A percentile compares a stretch with the other conserved stretches of the same genome.
These are phyloP conservation scores for Exaiptasia diaphana DNA, from an alignment of 64 coral and sea anemone genomes.

Conservation along the genomic window DNA sequence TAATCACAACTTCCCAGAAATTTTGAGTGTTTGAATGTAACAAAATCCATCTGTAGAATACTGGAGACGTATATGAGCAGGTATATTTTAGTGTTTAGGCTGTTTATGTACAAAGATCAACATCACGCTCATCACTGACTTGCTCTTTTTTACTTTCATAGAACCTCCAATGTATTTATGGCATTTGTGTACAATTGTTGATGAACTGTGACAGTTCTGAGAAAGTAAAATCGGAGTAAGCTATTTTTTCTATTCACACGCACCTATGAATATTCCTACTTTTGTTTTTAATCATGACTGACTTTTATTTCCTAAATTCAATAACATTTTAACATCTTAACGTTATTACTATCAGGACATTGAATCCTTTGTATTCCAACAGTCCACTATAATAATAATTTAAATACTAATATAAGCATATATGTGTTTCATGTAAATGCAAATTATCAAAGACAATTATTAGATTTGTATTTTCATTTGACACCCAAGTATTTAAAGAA, in stretches of 20 bases:
- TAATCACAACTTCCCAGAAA: too few species aligned
- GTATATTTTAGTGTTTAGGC: too few species aligned
- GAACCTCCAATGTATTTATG: too few species aligned
- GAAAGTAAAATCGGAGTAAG: neutral
- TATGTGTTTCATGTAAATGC: neutral
- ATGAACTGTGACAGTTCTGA: neutral
- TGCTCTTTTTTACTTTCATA: too few species aligned
- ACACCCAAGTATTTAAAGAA: conserved; percentile 23
- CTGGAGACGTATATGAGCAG: too few species aligned
- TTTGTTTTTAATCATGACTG: neutral
- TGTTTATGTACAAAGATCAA: too few species aligned
- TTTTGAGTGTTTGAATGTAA: too few species aligned
- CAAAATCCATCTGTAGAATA: too few species aligned
- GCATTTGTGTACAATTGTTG: neutral
- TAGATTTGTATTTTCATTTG: neutral
- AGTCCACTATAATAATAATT: neutral
- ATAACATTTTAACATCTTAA: neutral
- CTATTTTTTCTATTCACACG: neutral
- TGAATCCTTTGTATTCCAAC: too few species aligned
- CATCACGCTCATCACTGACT: too few species aligned
- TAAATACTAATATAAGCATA: neutral
- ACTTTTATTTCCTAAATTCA: conserved; percentile 14
- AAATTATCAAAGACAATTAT: too few species aligned
- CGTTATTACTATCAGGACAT: too few species aligned
- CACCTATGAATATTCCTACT: neutral